Percentiles rank a stretch among this genome's conserved stretches.
phyloP scores from a whole-genome alignment of 2,797 vertebrate species.

The Stomatorhinus walkeri region DNA sequence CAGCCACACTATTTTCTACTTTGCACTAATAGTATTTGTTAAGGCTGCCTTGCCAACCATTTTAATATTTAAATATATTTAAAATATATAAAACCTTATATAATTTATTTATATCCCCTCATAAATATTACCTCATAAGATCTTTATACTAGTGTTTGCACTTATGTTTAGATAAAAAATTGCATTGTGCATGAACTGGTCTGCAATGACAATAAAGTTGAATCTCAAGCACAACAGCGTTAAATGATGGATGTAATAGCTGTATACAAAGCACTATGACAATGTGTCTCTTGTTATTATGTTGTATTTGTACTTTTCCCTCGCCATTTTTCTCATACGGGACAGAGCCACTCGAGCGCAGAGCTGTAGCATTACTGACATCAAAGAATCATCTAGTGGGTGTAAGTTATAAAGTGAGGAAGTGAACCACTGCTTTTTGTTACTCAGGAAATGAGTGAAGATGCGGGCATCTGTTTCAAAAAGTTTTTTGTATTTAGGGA shows the following conservation, averaged over 20 bases:
- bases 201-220: neutral
- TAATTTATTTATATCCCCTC: neutral
- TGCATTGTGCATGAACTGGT: neutral
- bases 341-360: neutral
- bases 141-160: neutral
- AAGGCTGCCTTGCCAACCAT: neutral
- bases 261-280: neutral
- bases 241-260: neutral
- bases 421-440: neutral
- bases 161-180: neutral
- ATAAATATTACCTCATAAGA: neutral
- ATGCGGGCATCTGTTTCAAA: neutral
- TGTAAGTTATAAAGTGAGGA: neutral
- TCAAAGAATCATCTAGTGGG: neutral
- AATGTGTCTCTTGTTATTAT: neutral
- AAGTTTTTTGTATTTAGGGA: neutral
- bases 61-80: neutral
- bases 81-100: neutral
- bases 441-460: constrained; percentile 1
- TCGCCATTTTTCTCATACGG: neutral
- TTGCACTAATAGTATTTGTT: neutral
- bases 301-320: neutral
- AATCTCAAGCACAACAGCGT: neutral
- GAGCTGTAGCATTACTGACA: neutral
- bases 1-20: neutral